phyloP scores from a whole-genome alignment of 1,140 invertebrate species.

The Varroa destructor region DNA sequence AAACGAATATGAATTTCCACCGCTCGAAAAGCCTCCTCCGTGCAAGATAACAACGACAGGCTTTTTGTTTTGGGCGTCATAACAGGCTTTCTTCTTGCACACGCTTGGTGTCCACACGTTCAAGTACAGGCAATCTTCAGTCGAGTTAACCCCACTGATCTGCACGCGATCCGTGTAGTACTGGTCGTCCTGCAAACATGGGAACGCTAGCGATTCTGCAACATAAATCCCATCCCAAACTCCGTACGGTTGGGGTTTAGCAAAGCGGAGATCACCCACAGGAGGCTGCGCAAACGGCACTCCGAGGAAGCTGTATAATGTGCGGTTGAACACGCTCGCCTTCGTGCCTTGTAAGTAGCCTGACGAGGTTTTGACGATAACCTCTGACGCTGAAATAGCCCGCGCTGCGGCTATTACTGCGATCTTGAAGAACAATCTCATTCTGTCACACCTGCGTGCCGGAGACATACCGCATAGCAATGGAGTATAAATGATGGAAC shows the following conservation, averaged over 20 bases:
- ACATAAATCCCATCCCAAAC: constrained; percentile 64
- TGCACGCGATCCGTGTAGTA: constrained; percentile 14
- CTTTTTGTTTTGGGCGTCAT: constrained; percentile 38
- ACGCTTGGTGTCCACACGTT: constrained; percentile 70
- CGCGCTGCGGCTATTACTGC: neutral
- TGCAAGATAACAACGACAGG: constrained; percentile 37
- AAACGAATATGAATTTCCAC: constrained; percentile 56
- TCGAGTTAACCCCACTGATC: constrained; percentile 42
- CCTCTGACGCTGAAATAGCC: neutral
- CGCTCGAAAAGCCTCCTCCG: constrained; percentile 35
- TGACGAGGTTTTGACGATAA: constrained; percentile 23
- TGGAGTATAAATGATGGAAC: no score
- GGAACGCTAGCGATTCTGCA: constrained; percentile 27
- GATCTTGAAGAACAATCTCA: neutral
- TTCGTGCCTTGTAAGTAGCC: constrained; percentile 5
- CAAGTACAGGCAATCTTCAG: constrained; percentile 82
- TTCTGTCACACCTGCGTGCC: no score
- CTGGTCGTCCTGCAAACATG: constrained; percentile 32
- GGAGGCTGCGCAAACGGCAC: constrained; percentile 38
- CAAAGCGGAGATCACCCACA: constrained; percentile 37
- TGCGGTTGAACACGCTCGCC: constrained; percentile 16
- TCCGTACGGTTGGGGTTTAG: constrained; percentile 64
- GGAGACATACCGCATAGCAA: no score
- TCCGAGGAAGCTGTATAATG: constrained; percentile 30
- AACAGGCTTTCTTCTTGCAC: constrained; percentile 5